Conservation (phyloP, 2,797 vertebrate species). For the Myotis pilosus region DNA sequence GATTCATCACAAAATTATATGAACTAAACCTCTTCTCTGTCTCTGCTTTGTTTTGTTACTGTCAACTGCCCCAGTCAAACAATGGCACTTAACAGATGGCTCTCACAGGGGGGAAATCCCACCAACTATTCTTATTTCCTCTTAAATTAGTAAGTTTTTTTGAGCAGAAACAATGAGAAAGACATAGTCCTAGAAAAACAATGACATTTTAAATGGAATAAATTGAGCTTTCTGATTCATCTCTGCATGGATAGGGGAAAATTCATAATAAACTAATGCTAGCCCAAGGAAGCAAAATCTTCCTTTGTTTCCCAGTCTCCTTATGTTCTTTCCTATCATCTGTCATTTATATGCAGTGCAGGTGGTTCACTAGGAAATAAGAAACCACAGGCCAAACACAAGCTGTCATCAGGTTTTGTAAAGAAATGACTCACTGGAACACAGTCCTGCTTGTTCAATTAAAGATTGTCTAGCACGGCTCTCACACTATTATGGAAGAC, state of each 20-base stretch:
- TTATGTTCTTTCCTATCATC: neutral
- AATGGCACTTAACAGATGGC: neutral
- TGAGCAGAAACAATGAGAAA: too few species aligned
- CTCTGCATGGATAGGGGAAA: too few species aligned
- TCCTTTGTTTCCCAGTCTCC: neutral
- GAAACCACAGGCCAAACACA: neutral
- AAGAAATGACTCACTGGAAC: neutral
- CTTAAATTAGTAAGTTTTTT: too few species aligned
- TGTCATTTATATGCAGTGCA: neutral
- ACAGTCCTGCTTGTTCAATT: too few species aligned
- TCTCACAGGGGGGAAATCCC: neutral
- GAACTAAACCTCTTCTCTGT: neutral
- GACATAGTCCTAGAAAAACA: too few species aligned
- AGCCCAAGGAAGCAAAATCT: too few species aligned
- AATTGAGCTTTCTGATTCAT: too few species aligned
- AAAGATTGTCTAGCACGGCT: too few species aligned
- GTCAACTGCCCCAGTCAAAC: neutral
- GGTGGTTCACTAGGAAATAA: neutral
- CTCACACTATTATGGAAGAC: neutral
- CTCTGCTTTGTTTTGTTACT: neutral
- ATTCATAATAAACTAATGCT: too few species aligned
- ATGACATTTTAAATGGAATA: too few species aligned
- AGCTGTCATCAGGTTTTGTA: neutral
- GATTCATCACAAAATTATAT: neutral
- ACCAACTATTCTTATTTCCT: neutral